phyloP scores from a whole-genome alignment of 1,140 invertebrate genomes.

The Diachasma alloeum region DNA sequence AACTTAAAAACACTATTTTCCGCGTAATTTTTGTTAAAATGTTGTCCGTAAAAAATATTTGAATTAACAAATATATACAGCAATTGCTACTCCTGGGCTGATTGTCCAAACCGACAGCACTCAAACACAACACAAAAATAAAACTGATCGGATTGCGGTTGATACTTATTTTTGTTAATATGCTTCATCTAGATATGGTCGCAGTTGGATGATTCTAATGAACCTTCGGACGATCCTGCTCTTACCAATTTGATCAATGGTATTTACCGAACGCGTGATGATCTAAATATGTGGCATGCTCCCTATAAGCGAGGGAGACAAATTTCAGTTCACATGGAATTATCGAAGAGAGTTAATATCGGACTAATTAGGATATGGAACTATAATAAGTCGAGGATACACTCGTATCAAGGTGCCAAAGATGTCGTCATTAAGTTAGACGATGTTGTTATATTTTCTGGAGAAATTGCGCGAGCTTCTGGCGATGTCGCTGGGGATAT shows the following conservation, averaged over 20 bases:
- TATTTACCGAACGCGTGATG: conserved; percentile 77
- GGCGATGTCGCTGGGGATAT: conserved; percentile 75
- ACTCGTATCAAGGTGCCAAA: conserved; percentile 79
- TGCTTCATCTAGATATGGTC: conserved; percentile 59
- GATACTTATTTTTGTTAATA: no score
- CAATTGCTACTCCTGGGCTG: no score
- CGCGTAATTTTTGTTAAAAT: no score
- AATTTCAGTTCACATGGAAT: conserved; percentile 71
- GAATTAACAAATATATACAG: no score
- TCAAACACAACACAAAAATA: no score
- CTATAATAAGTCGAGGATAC: conserved; percentile 86
- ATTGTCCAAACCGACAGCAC: no score
- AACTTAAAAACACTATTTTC: no score
- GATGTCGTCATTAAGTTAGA: conserved; percentile 78
- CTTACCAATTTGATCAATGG: conserved; percentile 75
- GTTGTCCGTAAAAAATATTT: no score
- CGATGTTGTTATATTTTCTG: conserved; percentile 74
- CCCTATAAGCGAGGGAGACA: conserved; percentile 68
- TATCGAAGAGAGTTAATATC: conserved; percentile 68
- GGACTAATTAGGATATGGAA: conserved; percentile 85
- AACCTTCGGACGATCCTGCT: conserved; percentile 66
- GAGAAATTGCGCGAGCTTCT: conserved; percentile 81
- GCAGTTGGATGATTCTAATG: conserved; percentile 71
- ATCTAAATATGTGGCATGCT: conserved; percentile 79
- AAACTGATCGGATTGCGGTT: no score